Conservation (phyloP, 2,113 vertebrate species). For the Syngnathoides biaculeatus region DNA sequence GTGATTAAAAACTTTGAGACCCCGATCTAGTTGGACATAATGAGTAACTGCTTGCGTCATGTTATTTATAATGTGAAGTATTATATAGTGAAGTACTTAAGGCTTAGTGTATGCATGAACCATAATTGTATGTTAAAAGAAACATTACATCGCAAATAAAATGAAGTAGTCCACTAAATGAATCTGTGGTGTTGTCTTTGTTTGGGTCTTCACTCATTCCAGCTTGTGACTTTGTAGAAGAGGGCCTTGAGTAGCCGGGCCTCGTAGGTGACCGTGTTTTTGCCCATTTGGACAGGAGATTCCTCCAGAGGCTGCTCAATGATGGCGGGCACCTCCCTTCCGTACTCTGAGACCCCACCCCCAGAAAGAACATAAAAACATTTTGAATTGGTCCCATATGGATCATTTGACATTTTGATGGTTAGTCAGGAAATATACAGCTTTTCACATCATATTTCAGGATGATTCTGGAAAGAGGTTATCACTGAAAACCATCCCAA, state of each 20-base stretch:
- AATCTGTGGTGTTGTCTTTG: background rate
- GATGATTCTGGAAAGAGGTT: too few relatives aligned
- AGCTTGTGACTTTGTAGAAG: constrained; percentile 86
- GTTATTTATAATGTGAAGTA: background rate
- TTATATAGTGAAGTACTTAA: background rate
- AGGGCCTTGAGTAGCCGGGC: constrained; percentile 86
- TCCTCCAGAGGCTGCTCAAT: constrained; percentile 92
- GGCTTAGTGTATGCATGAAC: constrained; percentile 11
- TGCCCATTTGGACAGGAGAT: constrained; percentile 81
- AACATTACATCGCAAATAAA: background rate
- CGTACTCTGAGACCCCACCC: constrained; percentile 67
- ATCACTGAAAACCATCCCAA: too few relatives aligned
- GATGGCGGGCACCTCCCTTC: constrained; percentile 82
- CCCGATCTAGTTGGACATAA: background rate
- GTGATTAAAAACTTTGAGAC: too few relatives aligned
- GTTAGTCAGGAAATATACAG: too few relatives aligned
- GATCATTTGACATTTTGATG: too few relatives aligned
- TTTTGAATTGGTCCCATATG: background rate
- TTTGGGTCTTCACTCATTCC: constrained; percentile 73
- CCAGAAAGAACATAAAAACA: background rate
- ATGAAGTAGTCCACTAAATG: background rate
- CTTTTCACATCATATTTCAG: too few relatives aligned
- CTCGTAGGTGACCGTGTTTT: constrained; percentile 93
- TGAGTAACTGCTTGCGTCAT: background rate
- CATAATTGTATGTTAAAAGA: constrained; percentile 9